Evolutionary conservation across 2,888 invertebrate species (phyloP), one percentile per base, ranked within the genome.

Genomic region (Athalia circularis): DNA sequence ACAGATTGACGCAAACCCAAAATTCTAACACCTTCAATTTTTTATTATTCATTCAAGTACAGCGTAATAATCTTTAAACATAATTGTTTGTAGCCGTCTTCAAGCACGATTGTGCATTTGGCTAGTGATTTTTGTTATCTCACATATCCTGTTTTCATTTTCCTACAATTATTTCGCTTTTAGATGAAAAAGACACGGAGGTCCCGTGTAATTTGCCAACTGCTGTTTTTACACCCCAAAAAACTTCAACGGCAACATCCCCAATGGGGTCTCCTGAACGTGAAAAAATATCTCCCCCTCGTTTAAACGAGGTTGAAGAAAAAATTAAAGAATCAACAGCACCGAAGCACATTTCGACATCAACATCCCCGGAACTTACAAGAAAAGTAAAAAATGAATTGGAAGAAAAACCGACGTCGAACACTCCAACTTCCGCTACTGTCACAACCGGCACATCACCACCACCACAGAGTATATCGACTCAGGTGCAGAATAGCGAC

Each of bases 401-500:
- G 8, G 8, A 4, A 29, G 29, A 29, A 29, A 29, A 29, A 29
- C 29, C 29, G 29, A 29, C 29, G 0, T n/a, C 64, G 7, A 29
- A 48, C n/a, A 43, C 74, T 62, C 76, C 5, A 54, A 81, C 82
- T 79, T 80, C 80, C 59, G 81, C 78, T 77, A 87, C 90, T 50
- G 91, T 91, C 64, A 95, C 95, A 79, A 95, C 94, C 70, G 96
- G 95, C 79, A 96, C 96, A 52, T 96, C 96, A 52, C 96, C 97
- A 64, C 96, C 96, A 52, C 96, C 97, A 3, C 97, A 97, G 90
- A 96, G 92, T 87, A 96, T 96, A 86, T 96, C 96, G 47, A 97
- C 97, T 45, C 97, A 97, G 93, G 96, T 95, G 90, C 85, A 86
- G 82, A 77, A n/a, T 78, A 77, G 47, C 54, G 54, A 47, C 78